These are phyloP conservation scores for Gnathochromis pfefferi DNA, from an alignment of 2,113 vertebrate genomes.

Conservation along the genomic window DNA sequence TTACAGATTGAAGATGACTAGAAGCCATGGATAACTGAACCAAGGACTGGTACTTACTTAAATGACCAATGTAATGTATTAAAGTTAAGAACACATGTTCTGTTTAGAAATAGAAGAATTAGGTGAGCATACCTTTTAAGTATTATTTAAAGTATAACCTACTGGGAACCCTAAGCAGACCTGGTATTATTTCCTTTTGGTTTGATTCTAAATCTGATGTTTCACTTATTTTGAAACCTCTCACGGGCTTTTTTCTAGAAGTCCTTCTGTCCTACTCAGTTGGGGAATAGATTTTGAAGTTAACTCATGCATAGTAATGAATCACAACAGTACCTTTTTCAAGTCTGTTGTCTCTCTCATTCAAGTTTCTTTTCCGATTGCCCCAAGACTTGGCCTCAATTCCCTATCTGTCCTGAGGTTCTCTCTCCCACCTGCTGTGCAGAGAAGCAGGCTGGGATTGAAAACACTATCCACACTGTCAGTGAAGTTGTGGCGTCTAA, in stretches of 20 bases:
- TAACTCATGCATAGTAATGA: slow-evolving; percentile 50
- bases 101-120: background rate
- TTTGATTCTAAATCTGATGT: background rate
- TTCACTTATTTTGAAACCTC: background rate
- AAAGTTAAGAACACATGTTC: background rate
- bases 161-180: background rate
- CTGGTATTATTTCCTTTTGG: background rate
- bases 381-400: slow-evolving; percentile 12
- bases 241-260: background rate
- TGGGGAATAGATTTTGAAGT: slow-evolving; percentile 7
- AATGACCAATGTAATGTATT: background rate
- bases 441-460: background rate
- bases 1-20: background rate
- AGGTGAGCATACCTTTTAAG: background rate
- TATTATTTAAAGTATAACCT: background rate
- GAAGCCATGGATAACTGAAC: background rate
- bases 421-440: slow-evolving; percentile 24
- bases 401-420: background rate
- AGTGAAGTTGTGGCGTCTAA: background rate
- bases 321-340: slow-evolving; percentile 27
- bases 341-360: slow-evolving; percentile 12
- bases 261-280: background rate
- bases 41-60: background rate
- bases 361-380: slow-evolving; percentile 21
- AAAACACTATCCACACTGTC: background rate